These are phyloP conservation scores for Cherax destructor DNA, from an alignment of 1,140 invertebrate genomes.

Conservation along the genomic window DNA sequence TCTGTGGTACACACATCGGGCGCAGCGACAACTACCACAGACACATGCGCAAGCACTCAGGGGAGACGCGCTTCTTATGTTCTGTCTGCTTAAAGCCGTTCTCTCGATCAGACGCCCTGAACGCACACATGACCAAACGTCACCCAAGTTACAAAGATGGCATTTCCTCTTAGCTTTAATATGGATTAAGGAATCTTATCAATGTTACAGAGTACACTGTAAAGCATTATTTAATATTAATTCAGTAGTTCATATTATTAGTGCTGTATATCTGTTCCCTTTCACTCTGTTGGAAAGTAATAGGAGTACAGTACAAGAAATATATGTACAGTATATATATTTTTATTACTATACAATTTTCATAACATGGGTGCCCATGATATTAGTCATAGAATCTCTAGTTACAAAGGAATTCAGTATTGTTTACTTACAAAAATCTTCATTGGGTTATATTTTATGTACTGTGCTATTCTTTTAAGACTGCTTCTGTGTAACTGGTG, in stretches of 20 bases:
- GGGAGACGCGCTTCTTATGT: conserved; percentile 76
- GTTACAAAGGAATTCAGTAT: background rate
- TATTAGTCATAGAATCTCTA: background rate
- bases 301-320: background rate
- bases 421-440: no score
- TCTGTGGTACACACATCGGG: conserved; percentile 36
- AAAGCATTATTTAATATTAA: background rate
- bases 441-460: no score
- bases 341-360: background rate
- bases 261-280: no score
- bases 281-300: no score
- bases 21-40: conserved; percentile 50
- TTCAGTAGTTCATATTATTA: no score
- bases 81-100: conserved; percentile 77
- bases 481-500: no score
- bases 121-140: conserved; percentile 73
- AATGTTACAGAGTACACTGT: background rate
- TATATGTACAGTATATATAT: background rate
- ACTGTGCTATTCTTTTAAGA: no score
- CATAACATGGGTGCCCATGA: background rate
- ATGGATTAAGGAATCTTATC: background rate
- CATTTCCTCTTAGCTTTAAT: background rate
- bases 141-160: conserved; percentile 37
- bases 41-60: conserved; percentile 51
- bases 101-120: conserved; percentile 72